A percentile compares a stretch with the other conserved stretches of the same genome.
Conservation (phyloP, 2,888 invertebrate species). For the Nezara viridula region DNA sequence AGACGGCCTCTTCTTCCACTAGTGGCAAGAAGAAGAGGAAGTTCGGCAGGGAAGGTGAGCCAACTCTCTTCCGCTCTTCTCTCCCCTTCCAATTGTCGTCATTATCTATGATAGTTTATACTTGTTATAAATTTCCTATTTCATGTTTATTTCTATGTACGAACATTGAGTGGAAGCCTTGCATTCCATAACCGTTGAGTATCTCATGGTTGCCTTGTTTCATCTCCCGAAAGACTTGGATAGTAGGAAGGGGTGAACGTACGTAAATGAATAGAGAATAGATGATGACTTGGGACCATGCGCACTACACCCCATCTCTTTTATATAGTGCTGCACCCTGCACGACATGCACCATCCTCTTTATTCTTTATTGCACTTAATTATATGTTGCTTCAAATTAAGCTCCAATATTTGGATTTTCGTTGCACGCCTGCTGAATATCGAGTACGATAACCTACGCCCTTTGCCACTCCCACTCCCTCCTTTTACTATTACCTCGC, state of each 20-base stretch:
- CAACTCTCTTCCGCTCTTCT: not conserved
- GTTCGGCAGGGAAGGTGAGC: conserved; percentile 80
- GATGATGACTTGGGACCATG: conserved; percentile 19
- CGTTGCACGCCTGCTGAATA: not conserved
- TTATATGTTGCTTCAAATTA: not conserved
- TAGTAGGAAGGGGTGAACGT: not conserved
- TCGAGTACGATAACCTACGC: not conserved
- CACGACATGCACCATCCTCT: not conserved
- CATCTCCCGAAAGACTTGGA: not conserved
- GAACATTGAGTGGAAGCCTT: not conserved
- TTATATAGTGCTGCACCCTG: conserved; percentile 14
- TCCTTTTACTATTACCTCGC: not conserved
- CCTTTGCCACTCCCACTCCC: not conserved
- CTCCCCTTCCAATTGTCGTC: not conserved
- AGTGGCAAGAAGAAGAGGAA: conserved; percentile 83
- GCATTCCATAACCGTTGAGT: too few relatives aligned
- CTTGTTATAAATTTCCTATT: not conserved
- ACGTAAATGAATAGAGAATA: conserved; percentile 33
- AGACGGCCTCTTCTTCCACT: conserved; percentile 64
- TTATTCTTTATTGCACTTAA: not conserved
- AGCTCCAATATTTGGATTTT: not conserved
- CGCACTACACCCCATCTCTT: not conserved
- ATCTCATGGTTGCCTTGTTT: too few relatives aligned
- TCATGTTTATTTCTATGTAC: not conserved
- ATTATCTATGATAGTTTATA: not conserved